Evolutionary conservation across 2,888 invertebrate species (phyloP).

Genomic region (Alviniconcha strummeri): DNA sequence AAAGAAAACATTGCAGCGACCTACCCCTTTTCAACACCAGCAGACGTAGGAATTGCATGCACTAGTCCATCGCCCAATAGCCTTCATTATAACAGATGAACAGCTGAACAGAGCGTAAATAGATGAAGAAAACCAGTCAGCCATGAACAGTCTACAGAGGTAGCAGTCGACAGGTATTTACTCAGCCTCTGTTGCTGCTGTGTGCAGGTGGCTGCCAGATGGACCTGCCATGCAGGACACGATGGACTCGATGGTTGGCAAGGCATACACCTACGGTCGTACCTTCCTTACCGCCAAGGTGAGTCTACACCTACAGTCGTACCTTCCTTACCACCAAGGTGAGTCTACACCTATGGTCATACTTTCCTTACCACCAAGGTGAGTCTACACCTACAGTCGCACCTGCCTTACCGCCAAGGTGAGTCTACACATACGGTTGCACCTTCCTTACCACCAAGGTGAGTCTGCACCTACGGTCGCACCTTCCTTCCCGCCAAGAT

Average conservation of each 20-base stretch:
- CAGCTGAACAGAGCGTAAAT: too few species aligned
- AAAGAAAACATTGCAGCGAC: too few species aligned
- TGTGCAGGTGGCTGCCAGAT: slow-evolving; percentile 82
- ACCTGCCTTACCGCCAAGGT: slow-evolving; percentile 89
- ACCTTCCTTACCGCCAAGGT: slow-evolving; percentile 89
- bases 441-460: slow-evolving; percentile 89
- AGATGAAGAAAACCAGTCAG: too few species aligned
- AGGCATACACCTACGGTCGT: slow-evolving; percentile 93
- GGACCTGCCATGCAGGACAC: slow-evolving; percentile 81
- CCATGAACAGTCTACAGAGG: too few species aligned
- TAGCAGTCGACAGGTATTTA: too few species aligned
- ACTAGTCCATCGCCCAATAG: too few species aligned
- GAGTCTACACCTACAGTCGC: slow-evolving; percentile 87
- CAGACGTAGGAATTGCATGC: too few species aligned
- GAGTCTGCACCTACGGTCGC: slow-evolving; percentile 85
- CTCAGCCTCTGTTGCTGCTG: background rate
- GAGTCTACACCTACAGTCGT: slow-evolving; percentile 87
- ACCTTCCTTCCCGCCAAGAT: slow-evolving; percentile 89
- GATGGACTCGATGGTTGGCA: slow-evolving; percentile 91
- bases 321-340: slow-evolving; percentile 89
- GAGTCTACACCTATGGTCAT: slow-evolving; percentile 87
- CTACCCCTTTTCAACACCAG: too few species aligned
- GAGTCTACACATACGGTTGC: slow-evolving; percentile 87
- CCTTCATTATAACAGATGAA: too few species aligned
- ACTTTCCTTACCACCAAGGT: slow-evolving; percentile 89